These are phyloP conservation scores for Perca flavescens DNA, from an alignment of 2,113 vertebrate genomes.

Conservation along the genomic window DNA sequence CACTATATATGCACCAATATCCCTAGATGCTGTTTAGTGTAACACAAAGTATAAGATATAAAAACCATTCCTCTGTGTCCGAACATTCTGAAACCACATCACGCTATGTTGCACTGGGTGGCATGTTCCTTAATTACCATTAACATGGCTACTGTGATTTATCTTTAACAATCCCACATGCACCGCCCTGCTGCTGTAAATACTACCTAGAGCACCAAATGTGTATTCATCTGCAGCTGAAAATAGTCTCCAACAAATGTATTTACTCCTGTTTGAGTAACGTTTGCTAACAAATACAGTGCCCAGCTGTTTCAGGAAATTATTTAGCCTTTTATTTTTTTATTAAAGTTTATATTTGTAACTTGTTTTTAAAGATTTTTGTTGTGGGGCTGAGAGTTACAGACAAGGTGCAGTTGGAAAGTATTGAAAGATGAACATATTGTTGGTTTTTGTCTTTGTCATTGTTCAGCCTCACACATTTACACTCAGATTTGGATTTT, in stretches of 20 bases:
- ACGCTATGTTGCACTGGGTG: no score
- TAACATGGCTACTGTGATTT: neutral
- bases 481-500: neutral
- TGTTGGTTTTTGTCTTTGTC: no score
- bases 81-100: neutral
- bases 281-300: neutral
- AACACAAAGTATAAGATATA: neutral
- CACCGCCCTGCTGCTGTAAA: neutral
- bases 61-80: no score
- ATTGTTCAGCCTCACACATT: no score
- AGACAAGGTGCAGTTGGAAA: no score
- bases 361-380: no score
- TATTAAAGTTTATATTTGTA: neutral
- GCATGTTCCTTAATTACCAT: neutral
- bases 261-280: neutral
- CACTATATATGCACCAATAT: neutral
- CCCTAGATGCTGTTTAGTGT: neutral
- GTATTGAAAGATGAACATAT: no score
- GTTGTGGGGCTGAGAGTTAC: no score
- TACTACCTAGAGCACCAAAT: neutral
- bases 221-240: neutral
- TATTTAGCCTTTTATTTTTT: neutral
- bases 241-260: neutral
- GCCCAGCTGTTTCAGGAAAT: neutral
- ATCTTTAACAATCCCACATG: neutral